Conservation (phyloP, 2,888 invertebrate genomes). For the Rhagophthalmus giganteus region DNA sequence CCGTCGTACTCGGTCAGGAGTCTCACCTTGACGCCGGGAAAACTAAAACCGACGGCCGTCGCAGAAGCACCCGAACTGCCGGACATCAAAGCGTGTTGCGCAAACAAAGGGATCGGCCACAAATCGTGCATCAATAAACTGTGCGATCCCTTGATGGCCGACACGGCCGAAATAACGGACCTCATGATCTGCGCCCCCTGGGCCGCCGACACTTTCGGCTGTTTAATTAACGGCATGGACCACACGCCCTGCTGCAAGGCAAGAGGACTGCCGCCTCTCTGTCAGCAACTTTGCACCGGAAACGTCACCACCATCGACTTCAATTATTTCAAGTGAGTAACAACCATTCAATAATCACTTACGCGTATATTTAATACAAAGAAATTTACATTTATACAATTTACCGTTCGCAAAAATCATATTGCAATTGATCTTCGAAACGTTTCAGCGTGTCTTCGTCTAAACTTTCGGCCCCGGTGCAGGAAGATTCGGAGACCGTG, state of each 20-base stretch:
- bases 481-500: not conserved
- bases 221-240: constrained; percentile 78
- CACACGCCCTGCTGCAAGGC: constrained; percentile 80
- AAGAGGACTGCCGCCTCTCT: constrained; percentile 73
- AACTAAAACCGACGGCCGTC: constrained; percentile 61
- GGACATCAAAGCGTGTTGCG: constrained; percentile 72
- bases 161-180: constrained; percentile 67
- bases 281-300: constrained; percentile 77
- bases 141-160: constrained; percentile 70
- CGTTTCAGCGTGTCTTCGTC: not conserved
- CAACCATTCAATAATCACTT: not conserved
- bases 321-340: constrained; percentile 77
- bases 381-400: too few species aligned
- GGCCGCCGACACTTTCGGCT: constrained; percentile 79
- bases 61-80: constrained; percentile 71
- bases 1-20: constrained; percentile 75
- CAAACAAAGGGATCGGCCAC: constrained; percentile 71
- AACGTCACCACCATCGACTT: constrained; percentile 78
- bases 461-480: constrained; percentile 13
- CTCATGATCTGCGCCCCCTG: constrained; percentile 89
- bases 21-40: constrained; percentile 69
- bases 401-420: not conserved
- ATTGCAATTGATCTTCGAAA: not conserved
- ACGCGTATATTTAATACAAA: not conserved
- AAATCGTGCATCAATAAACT: constrained; percentile 75